Base-by-base conservation (phyloP, 2,888 invertebrate genomes). In the Cerastis rubricosa region DNA sequence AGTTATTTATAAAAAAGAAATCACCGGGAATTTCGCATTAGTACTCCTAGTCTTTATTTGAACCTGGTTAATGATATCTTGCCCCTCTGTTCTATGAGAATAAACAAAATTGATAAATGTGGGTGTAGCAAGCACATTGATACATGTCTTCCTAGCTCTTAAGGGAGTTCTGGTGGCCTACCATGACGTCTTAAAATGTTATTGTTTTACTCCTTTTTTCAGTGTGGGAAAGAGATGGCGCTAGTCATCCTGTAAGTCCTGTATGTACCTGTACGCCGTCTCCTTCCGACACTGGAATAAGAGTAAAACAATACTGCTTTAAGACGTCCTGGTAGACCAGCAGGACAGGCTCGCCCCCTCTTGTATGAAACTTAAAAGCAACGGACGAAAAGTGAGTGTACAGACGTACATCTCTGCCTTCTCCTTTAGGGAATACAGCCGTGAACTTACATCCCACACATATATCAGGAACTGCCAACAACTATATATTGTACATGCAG, bases 401-500 rank as follows among this genome's bases (percentile, higher is more conserved):
- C 59, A 19, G 29, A 19, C 19, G 0, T 59, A 59, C 61, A 61
- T 19, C 5, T 35, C 59, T 61, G 19, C 61, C 29, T 11, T 61
- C 29, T 61, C 40, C n/a, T 9, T 9, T 0, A 43, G 73, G 47
- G 59, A 49, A 43, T 35, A 12, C n/a, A 7, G 17, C 2, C 8
- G 29, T 29, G 7, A 17, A 47, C 25, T 59, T 49, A 25, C 35
- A 51, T 14, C 35, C 74, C 8, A 40, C 8, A 40, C 64, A n/a
- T 40, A 59, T 29, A 74, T 49, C 74, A 67, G 22, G 35, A 83
- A 72, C 73, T 76, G 49, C 49, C 69, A 72, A 61, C 70, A 61
- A 86, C 72, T 64, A 63, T 14, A 66, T 64, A 78, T 72, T 71
- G 29, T 47, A 74, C 54, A 84, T 89, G 89, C 87, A 87, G 87